These are phyloP conservation scores for Hydractinia echinata DNA, from an alignment of 30 jellyfish, hydroid and myxozoan genomes.

Conservation along the genomic window DNA sequence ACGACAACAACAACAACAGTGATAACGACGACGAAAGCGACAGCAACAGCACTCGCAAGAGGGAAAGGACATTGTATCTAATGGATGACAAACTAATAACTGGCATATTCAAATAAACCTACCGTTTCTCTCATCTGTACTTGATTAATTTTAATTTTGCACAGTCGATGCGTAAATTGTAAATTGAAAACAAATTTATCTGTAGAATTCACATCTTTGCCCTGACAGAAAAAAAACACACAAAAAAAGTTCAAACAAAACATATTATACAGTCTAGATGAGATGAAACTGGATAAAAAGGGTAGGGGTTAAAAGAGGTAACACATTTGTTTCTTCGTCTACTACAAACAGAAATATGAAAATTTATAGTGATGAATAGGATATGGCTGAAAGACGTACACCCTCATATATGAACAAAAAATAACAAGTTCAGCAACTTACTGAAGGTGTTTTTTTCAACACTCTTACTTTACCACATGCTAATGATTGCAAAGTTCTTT, in stretches of 20 bases:
- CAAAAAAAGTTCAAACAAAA: background rate
- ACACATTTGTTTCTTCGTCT: background rate
- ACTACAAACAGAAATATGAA: too few species aligned
- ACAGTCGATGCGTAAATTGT: conserved; percentile 58
- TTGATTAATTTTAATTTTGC: conserved; percentile 78
- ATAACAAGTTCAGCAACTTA: conserved; percentile 2
- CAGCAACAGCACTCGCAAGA: too few species aligned
- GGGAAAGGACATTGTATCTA: background rate
- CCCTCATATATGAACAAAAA: too few species aligned
- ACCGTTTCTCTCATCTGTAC: conserved; percentile 96
- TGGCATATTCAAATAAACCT: conserved; percentile 2
- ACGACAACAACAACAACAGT: too few species aligned
- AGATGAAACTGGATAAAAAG: too few species aligned
- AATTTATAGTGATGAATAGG: too few species aligned
- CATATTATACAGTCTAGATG: too few species aligned
- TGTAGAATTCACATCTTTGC: conserved; percentile 65
- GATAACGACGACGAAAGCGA: too few species aligned
- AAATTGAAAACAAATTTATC: conserved; percentile 64
- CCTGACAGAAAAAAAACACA: conserved; percentile 30
- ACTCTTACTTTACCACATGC: conserved; percentile 91
- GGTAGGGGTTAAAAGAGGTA: too few species aligned
- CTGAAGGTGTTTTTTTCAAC: conserved; percentile 72
- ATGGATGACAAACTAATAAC: background rate
- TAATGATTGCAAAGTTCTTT: conserved; percentile 86
- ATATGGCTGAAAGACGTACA: too few species aligned